These are phyloP conservation scores for Saccopteryx bilineata DNA, from an alignment of 2,113 vertebrate genomes.

Conservation along the genomic window DNA sequence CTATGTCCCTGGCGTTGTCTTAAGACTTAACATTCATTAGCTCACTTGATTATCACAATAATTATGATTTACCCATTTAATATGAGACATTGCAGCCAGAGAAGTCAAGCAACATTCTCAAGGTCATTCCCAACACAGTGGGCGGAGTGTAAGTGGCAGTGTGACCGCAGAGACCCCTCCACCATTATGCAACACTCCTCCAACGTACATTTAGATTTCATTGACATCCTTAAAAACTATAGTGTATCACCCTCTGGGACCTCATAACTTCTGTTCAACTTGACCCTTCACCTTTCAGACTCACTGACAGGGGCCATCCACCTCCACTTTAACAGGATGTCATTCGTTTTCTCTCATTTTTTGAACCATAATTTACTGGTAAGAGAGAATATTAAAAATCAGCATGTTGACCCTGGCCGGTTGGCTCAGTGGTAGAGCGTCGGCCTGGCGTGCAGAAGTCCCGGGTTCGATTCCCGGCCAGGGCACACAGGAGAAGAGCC, in stretches of 20 bases:
- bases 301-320: neutral
- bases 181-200: too few species aligned
- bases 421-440: too few species aligned
- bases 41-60: neutral
- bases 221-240: neutral
- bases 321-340: neutral
- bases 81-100: neutral
- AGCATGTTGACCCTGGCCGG: neutral
- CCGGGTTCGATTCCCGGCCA: too few species aligned
- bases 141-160: neutral
- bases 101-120: neutral
- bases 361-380: neutral
- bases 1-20: neutral
- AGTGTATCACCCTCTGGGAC: neutral
- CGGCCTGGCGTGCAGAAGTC: too few species aligned
- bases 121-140: neutral
- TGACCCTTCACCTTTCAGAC: neutral
- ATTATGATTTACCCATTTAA: neutral
- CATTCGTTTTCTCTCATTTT: slow-evolving; percentile 1
- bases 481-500: too few species aligned
- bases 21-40: neutral
- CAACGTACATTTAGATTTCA: neutral
- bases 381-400: slow-evolving; percentile 36
- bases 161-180: neutral
- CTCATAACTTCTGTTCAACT: neutral